Evolutionary conservation across 2,797 vertebrate species (phyloP).

Genomic region (Tenualosa ilisha): DNA sequence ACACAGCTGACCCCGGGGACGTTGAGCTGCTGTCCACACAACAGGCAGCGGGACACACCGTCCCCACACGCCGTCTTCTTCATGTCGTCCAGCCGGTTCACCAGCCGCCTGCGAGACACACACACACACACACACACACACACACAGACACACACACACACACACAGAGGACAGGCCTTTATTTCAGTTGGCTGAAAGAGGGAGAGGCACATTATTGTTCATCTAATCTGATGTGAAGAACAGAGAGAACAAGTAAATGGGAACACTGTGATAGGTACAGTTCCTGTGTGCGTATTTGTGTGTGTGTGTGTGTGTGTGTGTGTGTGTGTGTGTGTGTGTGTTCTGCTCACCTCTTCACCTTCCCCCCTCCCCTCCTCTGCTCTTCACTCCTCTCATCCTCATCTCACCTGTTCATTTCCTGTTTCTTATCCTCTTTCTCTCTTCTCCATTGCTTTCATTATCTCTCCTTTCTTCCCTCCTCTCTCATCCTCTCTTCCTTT

Average conservation of each 20-base stretch:
- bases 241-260: neutral
- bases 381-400: neutral
- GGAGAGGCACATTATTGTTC: neutral
- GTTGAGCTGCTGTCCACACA: conserved; percentile 93
- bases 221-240: neutral
- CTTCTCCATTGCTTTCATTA: neutral
- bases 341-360: neutral
- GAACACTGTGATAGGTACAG: neutral
- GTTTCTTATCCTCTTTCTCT: neutral
- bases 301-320: neutral
- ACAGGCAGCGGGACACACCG: conserved; percentile 89
- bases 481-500: neutral
- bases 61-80: conserved; percentile 91
- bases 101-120: conserved; percentile 79
- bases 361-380: neutral
- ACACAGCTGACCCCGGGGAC: conserved; percentile 82
- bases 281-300: neutral
- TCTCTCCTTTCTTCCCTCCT: neutral
- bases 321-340: neutral
- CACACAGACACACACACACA: neutral
- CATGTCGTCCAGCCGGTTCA: conserved; percentile 92
- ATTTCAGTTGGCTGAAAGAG: neutral
- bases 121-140: conserved; percentile 14
- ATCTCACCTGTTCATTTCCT: neutral
- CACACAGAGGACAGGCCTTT: neutral